Base-by-base conservation (phyloP, 2,888 invertebrate genomes). In the Steromphala cineraria region DNA sequence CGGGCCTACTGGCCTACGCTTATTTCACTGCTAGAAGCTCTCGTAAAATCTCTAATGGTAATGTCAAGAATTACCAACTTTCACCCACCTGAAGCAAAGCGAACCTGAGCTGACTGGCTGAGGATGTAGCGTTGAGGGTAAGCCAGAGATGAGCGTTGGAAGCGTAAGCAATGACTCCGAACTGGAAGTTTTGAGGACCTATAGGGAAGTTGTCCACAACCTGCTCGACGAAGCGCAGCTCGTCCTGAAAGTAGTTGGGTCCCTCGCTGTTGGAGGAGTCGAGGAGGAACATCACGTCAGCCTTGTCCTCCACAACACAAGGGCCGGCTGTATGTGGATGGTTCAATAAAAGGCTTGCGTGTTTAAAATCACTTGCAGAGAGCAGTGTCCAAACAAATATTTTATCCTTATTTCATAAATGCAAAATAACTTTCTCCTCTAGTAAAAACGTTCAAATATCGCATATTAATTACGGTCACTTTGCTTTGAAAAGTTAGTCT, bases 121-220 rank as follows among this genome's bases (percentile, higher is more conserved):
- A 36, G n/a, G 71, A 19, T 13, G 28, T 36, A 36, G 19, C 31
- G 24, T 89, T 88, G 13, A 89, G 78, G 31, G 83, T 84, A 78
- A 89, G 85, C 75, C 86, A 86, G n/a, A 84, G 80, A 1, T 79
- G 76, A 4, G 85, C 83, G 0, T 81, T 71, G 17, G 84, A 81
- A 8, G 87, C 86, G 62, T 86, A 89, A 7, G 88, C 87, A 5
- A 87, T 79, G 15, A 85, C 78, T 5, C 89, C 86, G 62, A 89
- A 84, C 79, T 88, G 78, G 67, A 78, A 40, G 78, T 78, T 17
- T 13, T 67, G n/a, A 21, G 78, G 78, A 13, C 78, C 78, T n/a
- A 78, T 62, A 28, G 46, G 40, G 52, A 67, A 67, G 46, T 55
- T 46, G 46, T 67, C 40, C 8, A 82, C 85, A 17, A 87, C 83